Evolutionary conservation across 2,888 invertebrate genomes (phyloP), one percentile per base, ranked within the genome.

Genomic region (Deladenus siricidicola): DNA sequence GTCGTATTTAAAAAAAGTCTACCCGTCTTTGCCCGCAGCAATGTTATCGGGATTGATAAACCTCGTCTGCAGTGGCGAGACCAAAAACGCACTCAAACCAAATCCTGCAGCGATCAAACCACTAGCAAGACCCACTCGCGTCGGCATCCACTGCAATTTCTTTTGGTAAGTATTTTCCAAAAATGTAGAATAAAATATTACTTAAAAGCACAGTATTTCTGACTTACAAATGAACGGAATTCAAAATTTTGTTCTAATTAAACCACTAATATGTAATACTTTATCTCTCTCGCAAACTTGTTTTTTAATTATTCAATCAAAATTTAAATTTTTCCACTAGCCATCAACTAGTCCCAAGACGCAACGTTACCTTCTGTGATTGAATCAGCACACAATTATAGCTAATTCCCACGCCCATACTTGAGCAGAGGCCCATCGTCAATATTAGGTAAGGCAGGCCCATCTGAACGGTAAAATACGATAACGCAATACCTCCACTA

Each of bases 101-200:
- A 79, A 80, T 2, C 81, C 81, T 17, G 79, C 79, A 14, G 81
- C 79, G 17, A 81, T 79, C 6, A 80, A 61, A 0, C 81, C 81
- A 52, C 76, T 75, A 3, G 79, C 80, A 6, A 80, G 61, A 2
- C 81, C 80, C 21, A 75, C 70, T 10, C 67, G 67, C 24, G 68
- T 58, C 0, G 75, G 76, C n/a, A 74, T 60, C 76, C 75, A 74
- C 77, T 76, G 62, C n/a, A 71, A 58, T 34, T 49, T 64, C 6
- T 10, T 21, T 24, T 14, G 14, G n/a, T 24, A 4, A 2, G 10
- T 51, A 3, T 14, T 2, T 39, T n/a, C 14, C 14, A 21, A 30
- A 57, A 64, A 63, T 34, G 58, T 24, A 34, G 26, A 29, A 26
- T 2, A 52, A 29, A 6, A n/a, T n/a, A n/a, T n/a, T n/a, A n/a